These are phyloP conservation scores for Probaryconus sp. DNA, from an alignment of 1,140 invertebrate genomes.

Conservation along the genomic window DNA sequence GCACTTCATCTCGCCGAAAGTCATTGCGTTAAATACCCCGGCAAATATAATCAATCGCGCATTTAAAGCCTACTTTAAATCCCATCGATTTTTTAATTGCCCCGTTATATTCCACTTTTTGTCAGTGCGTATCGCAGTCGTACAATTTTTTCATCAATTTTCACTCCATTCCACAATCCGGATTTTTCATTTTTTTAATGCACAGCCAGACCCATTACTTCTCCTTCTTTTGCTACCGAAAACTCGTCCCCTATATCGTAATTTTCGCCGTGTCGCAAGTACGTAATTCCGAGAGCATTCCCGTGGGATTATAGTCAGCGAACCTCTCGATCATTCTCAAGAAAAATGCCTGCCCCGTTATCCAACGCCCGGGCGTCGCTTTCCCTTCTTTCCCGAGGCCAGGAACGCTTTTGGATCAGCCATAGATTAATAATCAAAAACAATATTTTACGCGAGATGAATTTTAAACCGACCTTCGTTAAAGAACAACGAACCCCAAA, in stretches of 20 bases:
- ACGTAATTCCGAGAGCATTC: conserved; percentile 53
- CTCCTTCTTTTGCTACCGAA: conserved; percentile 40
- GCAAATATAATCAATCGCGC: conserved; percentile 37
- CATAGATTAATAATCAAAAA: conserved; percentile 59
- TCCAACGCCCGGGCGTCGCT: not conserved
- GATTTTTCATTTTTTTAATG: conserved; percentile 52
- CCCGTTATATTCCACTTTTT: too few species aligned
- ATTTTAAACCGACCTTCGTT: conserved; percentile 35
- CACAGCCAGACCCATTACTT: conserved; percentile 49
- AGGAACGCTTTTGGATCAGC: conserved; percentile 18
- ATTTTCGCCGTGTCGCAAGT: conserved; percentile 54
- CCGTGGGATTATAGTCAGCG: conserved; percentile 57
- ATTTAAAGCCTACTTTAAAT: conserved; percentile 49
- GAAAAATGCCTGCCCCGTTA: conserved; percentile 52
- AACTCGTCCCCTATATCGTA: conserved; percentile 52
- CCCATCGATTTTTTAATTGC: too few species aligned
- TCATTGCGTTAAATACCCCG: conserved; percentile 42
- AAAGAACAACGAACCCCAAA: conserved; percentile 19
- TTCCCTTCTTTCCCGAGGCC: not conserved
- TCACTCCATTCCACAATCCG: conserved; percentile 22
- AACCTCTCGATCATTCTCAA: conserved; percentile 61
- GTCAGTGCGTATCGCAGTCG: too few species aligned
- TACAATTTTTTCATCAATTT: conserved; percentile 14
- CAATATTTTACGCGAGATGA: conserved; percentile 57
- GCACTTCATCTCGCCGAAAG: conserved; percentile 27